Base-by-base conservation (phyloP, 2,113 vertebrate species). In the Silurus meridionalis region DNA sequence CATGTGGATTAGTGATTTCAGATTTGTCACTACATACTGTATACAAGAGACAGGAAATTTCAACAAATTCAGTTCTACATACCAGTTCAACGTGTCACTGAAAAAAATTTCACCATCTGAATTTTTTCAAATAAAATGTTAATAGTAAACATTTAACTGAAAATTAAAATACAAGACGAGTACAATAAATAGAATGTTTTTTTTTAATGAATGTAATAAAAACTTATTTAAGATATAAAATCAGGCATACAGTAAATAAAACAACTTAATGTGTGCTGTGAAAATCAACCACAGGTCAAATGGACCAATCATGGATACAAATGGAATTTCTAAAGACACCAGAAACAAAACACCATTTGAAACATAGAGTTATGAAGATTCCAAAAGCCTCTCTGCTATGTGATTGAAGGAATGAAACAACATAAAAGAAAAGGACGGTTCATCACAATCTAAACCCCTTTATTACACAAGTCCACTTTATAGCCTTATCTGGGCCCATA, bases 391-490 rank as follows among this genome's bases (percentile, higher is more conserved):
- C n/a, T 57, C 14, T 19, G 61, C 4, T 53, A 23, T 6, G n/a
- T 85, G 21, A 37, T 3, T 53, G 7, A 50, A 78, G 46, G 60
- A 78, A 25, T 78, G 74, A 78, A 78, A 77, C 74, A 71, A 15
- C 72, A 77, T 77, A 77, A 50, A 64, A 21, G 66, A 15, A 78
- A n/a, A 52, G 46, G 46, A 64, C 53, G 60, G 60, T 78, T 63
- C n/a, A 85, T 78, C 83, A 75, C 37, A 19, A 46, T 25, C 74
- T 85, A 78, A 77, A 61, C 58, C 60, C 60, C 25, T 77, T 74
- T 77, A 78, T 78, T 77, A 85, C 75, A 50, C 83, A 72, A 66
- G 72, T 64, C n/a, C 60, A 78, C 58, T 37, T 84, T 85, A 78
- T 61, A 64, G 83, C 50, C 46, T 64, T 60, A 78, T 66, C 83